phyloP scores from a whole-genome alignment of 2,797 vertebrate genomes.

The Pseudocheirus occidentalis region DNA sequence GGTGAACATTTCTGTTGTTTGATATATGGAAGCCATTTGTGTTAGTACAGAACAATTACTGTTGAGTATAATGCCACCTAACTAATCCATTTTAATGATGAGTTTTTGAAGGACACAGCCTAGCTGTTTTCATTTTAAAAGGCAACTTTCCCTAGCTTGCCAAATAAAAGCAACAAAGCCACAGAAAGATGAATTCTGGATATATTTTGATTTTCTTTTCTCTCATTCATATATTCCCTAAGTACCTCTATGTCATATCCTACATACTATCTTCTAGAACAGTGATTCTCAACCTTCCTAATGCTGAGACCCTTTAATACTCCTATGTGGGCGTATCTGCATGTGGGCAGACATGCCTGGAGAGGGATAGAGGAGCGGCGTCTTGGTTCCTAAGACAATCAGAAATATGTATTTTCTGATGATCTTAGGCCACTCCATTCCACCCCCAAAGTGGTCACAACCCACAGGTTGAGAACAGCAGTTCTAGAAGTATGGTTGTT shows the following conservation, averaged over 20 bases:
- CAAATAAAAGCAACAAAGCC: not conserved
- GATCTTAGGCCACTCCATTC: no score
- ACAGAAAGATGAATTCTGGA: slow-evolving; percentile 7
- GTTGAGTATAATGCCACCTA: slow-evolving; percentile 6
- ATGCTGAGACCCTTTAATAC: no score
- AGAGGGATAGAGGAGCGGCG: no score
- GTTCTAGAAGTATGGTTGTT: not conserved
- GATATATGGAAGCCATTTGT: not conserved
- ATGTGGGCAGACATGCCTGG: no score
- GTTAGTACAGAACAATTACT: slow-evolving; percentile 24
- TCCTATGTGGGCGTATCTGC: no score
- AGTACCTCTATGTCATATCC: not conserved
- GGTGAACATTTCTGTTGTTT: slow-evolving; percentile 20
- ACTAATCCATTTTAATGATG: not conserved
- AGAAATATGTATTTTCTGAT: no score
- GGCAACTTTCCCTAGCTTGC: not conserved
- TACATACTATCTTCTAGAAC: not conserved
- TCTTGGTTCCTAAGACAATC: no score
- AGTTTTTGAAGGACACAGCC: not conserved
- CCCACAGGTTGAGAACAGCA: no score
- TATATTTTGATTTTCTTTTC: not conserved
- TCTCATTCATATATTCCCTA: not conserved
- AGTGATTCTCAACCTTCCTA: no score
- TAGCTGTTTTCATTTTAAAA: not conserved
- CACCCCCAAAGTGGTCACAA: no score